Evolutionary conservation across 2,113 vertebrate genomes (phyloP), one percentile per base, ranked within the genome.

Genomic region (Sialia sialis): DNA sequence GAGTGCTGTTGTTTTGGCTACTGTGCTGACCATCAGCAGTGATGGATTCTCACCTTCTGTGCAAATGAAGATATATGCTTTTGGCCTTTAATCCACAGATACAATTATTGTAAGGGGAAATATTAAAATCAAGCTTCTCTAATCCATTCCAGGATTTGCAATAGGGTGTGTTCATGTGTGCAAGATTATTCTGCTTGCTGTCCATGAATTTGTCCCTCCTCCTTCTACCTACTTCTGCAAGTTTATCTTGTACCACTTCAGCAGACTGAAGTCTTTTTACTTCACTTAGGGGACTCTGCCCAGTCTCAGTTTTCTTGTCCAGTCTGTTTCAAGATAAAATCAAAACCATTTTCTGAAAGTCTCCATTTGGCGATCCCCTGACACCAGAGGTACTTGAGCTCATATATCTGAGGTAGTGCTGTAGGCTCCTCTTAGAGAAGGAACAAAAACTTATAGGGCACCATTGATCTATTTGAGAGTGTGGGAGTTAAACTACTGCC

Each of bases 321-420:
- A 66, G 51, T 58, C 3, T 1, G 13, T 58, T 77, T 49, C 13
- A 66, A 55, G 46, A 4, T 9, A 10, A 68, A 49, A 77, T 46
- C 21, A 81, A 69, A 77, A 62, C 5, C 1, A 9, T 36, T 16
- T 68, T 2, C 73, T 84, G 67, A 78, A 84, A 67, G 36, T 34
- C 14, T 74, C 55, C 26, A 32, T 14, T 76, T 0, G 0, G 63
- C n/a, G 49, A 94, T 5, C 6, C 48, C 4, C 3, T 74, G 25
- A 75, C 14, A 41, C 22, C 2, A 21, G 27, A 64, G 8, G n/a
- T 27, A 32, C 46, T 8, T 44, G 49, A 85, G 21, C 25, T 73
- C 41, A 12, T 20, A 4, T 8, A 17, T 38, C 13, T 56, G 46
- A 74, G 32, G 51, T 2, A 48, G 32, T 56, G 44, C 48, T 0